These are phyloP conservation scores for Hydroisotoma schaefferi DNA, from an alignment of 2,888 invertebrate genomes.

Conservation along the genomic window DNA sequence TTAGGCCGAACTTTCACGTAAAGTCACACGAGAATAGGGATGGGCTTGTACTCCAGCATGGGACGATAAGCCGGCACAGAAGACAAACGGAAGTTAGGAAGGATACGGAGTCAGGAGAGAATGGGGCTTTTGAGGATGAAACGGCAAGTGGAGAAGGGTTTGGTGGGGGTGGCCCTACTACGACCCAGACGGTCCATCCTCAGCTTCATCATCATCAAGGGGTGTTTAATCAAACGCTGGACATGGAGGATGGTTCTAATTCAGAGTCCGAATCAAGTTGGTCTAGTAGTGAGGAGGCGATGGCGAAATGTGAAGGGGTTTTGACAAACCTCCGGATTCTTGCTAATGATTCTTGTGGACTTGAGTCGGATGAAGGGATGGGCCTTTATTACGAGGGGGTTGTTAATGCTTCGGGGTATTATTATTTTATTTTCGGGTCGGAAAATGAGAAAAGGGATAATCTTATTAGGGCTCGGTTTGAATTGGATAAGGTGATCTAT, in stretches of 20 bases:
- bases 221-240: slow-evolving; percentile 58
- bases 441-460: slow-evolving; percentile 62
- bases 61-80: slow-evolving; percentile 13
- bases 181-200: slow-evolving; percentile 52
- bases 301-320: slow-evolving; percentile 69
- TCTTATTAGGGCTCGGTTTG: slow-evolving; percentile 29
- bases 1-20: no score
- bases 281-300: slow-evolving; percentile 73
- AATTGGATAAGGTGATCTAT: slow-evolving; percentile 40
- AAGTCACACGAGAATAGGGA: no score
- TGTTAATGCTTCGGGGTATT: slow-evolving; percentile 64
- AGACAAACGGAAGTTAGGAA: slow-evolving; percentile 27
- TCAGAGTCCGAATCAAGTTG: slow-evolving; percentile 78
- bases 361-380: slow-evolving; percentile 5
- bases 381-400: slow-evolving; percentile 17
- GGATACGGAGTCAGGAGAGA: slow-evolving; percentile 44
- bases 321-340: slow-evolving; percentile 56
- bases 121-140: slow-evolving; percentile 42
- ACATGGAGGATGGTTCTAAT: slow-evolving; percentile 65
- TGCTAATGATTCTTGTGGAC: slow-evolving; percentile 22
- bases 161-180: no score
- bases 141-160: background rate
- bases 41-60: slow-evolving; percentile 13
- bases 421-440: slow-evolving; percentile 78
- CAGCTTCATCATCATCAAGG: slow-evolving; percentile 64